Conservation (phyloP, 1,140 invertebrate genomes). For the Thereuonema tuberculata region DNA sequence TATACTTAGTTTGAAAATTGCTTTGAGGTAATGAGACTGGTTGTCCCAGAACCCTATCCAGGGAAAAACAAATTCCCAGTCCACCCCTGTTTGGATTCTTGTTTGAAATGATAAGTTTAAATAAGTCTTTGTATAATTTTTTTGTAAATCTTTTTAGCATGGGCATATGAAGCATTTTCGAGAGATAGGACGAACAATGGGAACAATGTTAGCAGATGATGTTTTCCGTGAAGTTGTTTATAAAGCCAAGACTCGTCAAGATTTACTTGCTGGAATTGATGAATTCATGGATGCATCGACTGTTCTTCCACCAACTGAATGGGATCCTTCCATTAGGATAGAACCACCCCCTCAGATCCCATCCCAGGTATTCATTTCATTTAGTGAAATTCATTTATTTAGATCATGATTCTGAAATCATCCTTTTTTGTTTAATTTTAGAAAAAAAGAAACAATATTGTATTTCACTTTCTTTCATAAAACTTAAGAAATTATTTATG, state of each 20-base stretch:
- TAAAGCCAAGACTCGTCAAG: slow-evolving; percentile 78
- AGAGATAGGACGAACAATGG: slow-evolving; percentile 95
- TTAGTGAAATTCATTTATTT: slow-evolving; percentile 6
- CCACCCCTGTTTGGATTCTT: too few relatives aligned
- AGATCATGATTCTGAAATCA: slow-evolving; percentile 4
- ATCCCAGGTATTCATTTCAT: slow-evolving; percentile 51
- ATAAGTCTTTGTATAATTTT: neutral
- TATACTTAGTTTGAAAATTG: neutral
- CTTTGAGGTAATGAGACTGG: neutral
- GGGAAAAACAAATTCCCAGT: neutral
- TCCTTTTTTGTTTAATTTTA: too few relatives aligned
- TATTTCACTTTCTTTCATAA: too few relatives aligned
- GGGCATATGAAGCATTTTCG: slow-evolving; percentile 72
- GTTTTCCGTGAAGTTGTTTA: slow-evolving; percentile 99
- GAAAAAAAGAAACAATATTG: too few relatives aligned
- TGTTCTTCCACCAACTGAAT: slow-evolving; percentile 94
- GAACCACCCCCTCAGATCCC: slow-evolving; percentile 93
- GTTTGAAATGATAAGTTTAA: neutral
- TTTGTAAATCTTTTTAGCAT: slow-evolving; percentile 22
- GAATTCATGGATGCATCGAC: slow-evolving; percentile 90
- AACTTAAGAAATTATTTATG: too few relatives aligned
- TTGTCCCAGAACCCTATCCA: neutral
- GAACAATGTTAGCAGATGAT: slow-evolving; percentile 96
- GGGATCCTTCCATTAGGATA: slow-evolving; percentile 96
- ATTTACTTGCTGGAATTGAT: slow-evolving; percentile 89